These are phyloP conservation scores for Eleginops maclovinus DNA, from an alignment of 2,113 vertebrate species.

Conservation along the genomic window DNA sequence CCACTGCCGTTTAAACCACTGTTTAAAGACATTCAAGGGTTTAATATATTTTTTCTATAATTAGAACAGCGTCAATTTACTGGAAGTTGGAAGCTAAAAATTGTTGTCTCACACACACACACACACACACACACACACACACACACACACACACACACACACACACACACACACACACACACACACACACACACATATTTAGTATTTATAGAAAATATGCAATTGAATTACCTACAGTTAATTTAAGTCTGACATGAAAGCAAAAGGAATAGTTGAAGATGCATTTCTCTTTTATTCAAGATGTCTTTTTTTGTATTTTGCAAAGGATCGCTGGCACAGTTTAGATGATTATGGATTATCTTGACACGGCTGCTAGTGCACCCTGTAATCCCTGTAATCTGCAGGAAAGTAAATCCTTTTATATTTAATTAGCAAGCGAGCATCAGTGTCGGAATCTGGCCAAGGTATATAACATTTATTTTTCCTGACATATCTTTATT, in stretches of 20 bases:
- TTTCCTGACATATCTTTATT: constrained; percentile 75
- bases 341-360: constrained; percentile 34
- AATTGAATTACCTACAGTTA: background rate
- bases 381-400: constrained; percentile 52
- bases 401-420: constrained; percentile 48
- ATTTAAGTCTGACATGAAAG: background rate
- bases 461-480: constrained; percentile 56
- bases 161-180: background rate
- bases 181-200: background rate
- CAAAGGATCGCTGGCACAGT: constrained; percentile 14
- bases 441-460: constrained; percentile 52
- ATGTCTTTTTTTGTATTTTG: constrained; percentile 12
- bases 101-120: background rate
- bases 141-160: background rate
- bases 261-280: background rate
- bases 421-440: constrained; percentile 58
- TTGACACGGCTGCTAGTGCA: constrained; percentile 22
- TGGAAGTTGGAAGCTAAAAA: constrained; percentile 32
- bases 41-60: constrained; percentile 22
- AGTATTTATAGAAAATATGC: no score
- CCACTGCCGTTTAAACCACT: constrained; percentile 46
- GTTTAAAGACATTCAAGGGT: constrained; percentile 32
- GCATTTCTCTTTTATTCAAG: background rate
- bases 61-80: constrained; percentile 45
- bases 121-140: background rate